Percentiles rank a stretch among this genome's conserved stretches.
Evolutionary conservation across 2,888 invertebrate species (phyloP).

Genomic region (Lithosia quadra): DNA sequence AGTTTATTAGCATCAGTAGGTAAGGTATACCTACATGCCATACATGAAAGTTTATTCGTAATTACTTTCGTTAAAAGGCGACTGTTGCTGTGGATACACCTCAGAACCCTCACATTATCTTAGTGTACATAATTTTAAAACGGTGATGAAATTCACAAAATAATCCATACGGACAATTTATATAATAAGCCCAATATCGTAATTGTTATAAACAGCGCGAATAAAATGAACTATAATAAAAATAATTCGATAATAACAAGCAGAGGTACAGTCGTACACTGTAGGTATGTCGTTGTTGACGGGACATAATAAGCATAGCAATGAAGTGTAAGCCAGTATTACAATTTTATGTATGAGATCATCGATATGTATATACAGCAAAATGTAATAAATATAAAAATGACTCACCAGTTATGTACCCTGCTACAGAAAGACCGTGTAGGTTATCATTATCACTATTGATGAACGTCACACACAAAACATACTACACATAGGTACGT

Average conservation of each 20-base stretch:
- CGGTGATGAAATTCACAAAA: neutral
- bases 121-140: neutral
- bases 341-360: constrained; percentile 79
- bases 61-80: no score
- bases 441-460: constrained; percentile 81
- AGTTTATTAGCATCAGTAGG: no score
- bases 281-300: constrained; percentile 28
- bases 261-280: constrained; percentile 4
- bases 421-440: constrained; percentile 80
- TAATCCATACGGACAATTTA: neutral
- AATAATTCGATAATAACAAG: constrained; percentile 5
- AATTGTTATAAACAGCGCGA: neutral
- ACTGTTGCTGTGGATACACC: no score
- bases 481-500: constrained; percentile 62
- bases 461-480: constrained; percentile 78
- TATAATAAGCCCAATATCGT: neutral
- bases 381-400: constrained; percentile 86
- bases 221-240: neutral
- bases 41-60: no score
- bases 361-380: constrained; percentile 81
- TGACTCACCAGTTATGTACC: constrained; percentile 85
- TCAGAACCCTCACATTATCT: no score
- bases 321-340: constrained; percentile 58
- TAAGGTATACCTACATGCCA: no score
- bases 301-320: constrained; percentile 51